Evolutionary conservation across 1,140 invertebrate genomes (phyloP).

Genomic region (Hormaphis cornu): DNA sequence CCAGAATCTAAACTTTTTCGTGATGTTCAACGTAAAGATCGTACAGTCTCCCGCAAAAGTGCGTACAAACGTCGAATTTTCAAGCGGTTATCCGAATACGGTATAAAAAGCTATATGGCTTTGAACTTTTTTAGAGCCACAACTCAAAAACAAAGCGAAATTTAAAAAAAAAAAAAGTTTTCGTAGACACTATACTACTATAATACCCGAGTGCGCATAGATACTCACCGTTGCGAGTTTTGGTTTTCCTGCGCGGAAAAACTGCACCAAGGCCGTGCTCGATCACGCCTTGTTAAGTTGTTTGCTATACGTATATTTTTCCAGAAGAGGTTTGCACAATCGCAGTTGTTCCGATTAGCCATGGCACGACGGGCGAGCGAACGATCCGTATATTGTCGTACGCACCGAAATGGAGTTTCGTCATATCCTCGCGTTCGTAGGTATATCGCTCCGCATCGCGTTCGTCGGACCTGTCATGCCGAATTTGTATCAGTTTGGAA

Average conservation of each 20-base stretch:
- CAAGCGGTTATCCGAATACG: too few relatives aligned
- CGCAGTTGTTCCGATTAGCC: background rate
- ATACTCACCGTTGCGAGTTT: background rate
- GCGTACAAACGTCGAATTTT: too few relatives aligned
- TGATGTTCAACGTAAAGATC: too few relatives aligned
- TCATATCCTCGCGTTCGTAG: background rate
- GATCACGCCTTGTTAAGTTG: constrained; percentile 9
- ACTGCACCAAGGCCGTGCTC: constrained; percentile 20
- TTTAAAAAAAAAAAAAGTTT: too few relatives aligned
- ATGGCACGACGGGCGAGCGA: background rate
- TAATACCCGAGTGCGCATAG: too few relatives aligned
- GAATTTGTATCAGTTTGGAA: constrained; percentile 20
- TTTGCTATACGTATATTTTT: too few relatives aligned
- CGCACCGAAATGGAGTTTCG: background rate
- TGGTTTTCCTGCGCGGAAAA: background rate
- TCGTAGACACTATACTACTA: too few relatives aligned
- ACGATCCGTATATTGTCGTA: constrained; percentile 3
- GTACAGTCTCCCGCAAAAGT: too few relatives aligned
- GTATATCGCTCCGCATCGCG: background rate
- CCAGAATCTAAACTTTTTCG: too few relatives aligned
- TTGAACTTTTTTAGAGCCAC: too few relatives aligned
- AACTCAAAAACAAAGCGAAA: too few relatives aligned
- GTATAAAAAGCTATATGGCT: too few relatives aligned
- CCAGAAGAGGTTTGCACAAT: constrained; percentile 12
- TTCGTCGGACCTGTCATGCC: constrained; percentile 17